Base-by-base conservation (phyloP, 2,888 invertebrate genomes). In the Platypus cylindrus region DNA sequence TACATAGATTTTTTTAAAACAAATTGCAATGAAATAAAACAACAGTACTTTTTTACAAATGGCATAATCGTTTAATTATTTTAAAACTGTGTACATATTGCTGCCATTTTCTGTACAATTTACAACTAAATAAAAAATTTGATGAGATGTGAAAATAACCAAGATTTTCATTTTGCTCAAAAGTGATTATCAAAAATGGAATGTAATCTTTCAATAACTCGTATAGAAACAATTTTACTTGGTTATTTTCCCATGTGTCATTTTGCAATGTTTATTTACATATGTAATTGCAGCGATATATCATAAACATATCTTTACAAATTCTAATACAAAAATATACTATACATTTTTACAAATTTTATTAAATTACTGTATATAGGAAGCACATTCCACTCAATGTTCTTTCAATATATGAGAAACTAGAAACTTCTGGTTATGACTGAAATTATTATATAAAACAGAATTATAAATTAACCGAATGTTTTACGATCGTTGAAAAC, bases 221-320 rank as follows among this genome's bases (percentile, higher is more conserved):
- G 46, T 48, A 50, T 47, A 45, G 46, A 45, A 44, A 35, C 34
- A 37, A 24, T 25, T 11, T 28, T 28, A 47, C n/a, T 53, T 54
- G 57, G 53, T 58, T 58, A 56, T 56, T 58, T 56, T 56, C 56
- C 47, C 56, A 53, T 48, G 48, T 49, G 42, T 42, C 40, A 41
- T 34, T 38, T 30, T 42, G 48, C 45, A 47, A 46, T 48, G 44
- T 49, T 37, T 54, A 56, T 58, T 45, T 55, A 57, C 53, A 56
- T 47, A 47, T 48, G 50, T 50, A 47, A 48, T 52, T n/a, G n/a
- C n/a, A n/a, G 40, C 37, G 40, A 45, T 48, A 40, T 48, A 51
- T 55, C 55, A 57, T 53, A 57, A 57, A 58, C 58, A 58, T 58
- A 58, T 54, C 55, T 53, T 48, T 49, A 50, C 49, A 52, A 52